Percentiles rank a stretch among this genome's conserved stretches.
Evolutionary conservation across 1,140 invertebrate genomes (phyloP).

Genomic region (Drepana arcuata): DNA sequence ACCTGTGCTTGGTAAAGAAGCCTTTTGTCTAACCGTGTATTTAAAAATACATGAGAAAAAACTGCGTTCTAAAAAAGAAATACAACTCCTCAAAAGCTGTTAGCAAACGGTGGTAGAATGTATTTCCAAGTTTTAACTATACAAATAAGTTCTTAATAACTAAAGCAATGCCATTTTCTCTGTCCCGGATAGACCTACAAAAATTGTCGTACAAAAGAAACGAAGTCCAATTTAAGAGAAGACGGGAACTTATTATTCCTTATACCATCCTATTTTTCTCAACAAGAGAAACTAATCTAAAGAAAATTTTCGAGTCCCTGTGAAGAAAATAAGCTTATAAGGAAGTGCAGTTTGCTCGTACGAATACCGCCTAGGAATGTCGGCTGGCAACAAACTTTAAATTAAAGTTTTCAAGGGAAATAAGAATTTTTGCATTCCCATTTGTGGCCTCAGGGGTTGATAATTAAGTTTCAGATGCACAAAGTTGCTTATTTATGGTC

Average conservation of each 20-base stretch:
- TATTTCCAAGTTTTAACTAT: conserved; percentile 13
- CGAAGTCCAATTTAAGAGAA: conserved; percentile 52
- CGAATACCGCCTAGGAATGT: conserved; percentile 52
- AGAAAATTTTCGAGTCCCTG: conserved; percentile 66
- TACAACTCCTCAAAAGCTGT: background rate
- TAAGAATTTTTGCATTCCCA: conserved; percentile 39
- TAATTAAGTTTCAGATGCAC: conserved; percentile 32
- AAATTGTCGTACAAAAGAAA: conserved; percentile 40
- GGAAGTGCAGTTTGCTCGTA: conserved; percentile 63
- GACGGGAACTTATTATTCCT: conserved; percentile 60
- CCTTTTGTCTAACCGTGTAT: conserved; percentile 6
- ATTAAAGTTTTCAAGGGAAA: conserved; percentile 58
- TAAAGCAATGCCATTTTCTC: conserved; percentile 34
- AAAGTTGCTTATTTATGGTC: conserved; percentile 10
- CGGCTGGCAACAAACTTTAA: conserved; percentile 59
- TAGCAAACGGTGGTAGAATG: background rate
- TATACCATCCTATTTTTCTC: conserved; percentile 59
- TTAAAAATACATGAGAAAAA: conserved; percentile 7
- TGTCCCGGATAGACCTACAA: conserved; percentile 28
- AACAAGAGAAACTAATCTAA: conserved; percentile 71
- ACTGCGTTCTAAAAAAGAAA: too few relatives aligned
- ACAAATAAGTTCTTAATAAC: conserved; percentile 35
- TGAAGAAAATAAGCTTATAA: conserved; percentile 70
- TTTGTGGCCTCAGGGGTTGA: conserved; percentile 20
- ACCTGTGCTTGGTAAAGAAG: conserved; percentile 5